Base-by-base conservation (phyloP, 2,113 vertebrate genomes). In the Dendropsophus ebraccatus region DNA sequence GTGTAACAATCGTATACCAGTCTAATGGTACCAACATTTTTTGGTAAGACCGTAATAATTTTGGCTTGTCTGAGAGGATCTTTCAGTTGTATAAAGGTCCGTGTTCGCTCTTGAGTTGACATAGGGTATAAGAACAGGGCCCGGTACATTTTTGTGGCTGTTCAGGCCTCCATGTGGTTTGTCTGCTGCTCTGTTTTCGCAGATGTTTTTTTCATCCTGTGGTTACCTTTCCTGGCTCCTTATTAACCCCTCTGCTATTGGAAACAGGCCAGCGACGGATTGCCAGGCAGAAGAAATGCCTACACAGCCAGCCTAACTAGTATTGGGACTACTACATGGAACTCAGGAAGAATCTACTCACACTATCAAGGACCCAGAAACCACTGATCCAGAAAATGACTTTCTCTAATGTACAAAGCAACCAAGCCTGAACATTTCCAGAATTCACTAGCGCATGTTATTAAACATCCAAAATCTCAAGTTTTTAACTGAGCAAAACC, bases 201-300 rank as follows among this genome's bases (percentile, higher is more conserved):
- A 87, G 77, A 87, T 87, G 85, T 81, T 81, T 87, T 81, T 81
- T 87, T 87, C 85, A 87, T 87, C 25, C 78, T 16, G 69, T 80
- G 77, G 77, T 87, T 87, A 80, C 62, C 47, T 84, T 80, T 86
- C 76, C 65, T 52, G 52, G 62, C 77, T 86, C 65, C 16, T 58
- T 54, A 81, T 87, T 87, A 87, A 87, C 52, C 69, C 77, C 11
- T 81, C 54, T 37, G 1, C 23, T 28, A 21, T 74, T 81, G 78
- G 67, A 28, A 62, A 32, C n/a, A 72, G 23, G 52, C 85, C 67
- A 81, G 45, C 11, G 32, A 32, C 30, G 78, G 30, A 50, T 47
- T 49, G 54, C 47, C 56, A 56, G 85, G 78, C 69, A 87, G 30
- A 62, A 49, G 19, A 67, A 87, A 74, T 74, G 76, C 79, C 65